phyloP scores from a whole-genome alignment of 1,140 invertebrate genomes.

The Neodiprion fabricii region DNA sequence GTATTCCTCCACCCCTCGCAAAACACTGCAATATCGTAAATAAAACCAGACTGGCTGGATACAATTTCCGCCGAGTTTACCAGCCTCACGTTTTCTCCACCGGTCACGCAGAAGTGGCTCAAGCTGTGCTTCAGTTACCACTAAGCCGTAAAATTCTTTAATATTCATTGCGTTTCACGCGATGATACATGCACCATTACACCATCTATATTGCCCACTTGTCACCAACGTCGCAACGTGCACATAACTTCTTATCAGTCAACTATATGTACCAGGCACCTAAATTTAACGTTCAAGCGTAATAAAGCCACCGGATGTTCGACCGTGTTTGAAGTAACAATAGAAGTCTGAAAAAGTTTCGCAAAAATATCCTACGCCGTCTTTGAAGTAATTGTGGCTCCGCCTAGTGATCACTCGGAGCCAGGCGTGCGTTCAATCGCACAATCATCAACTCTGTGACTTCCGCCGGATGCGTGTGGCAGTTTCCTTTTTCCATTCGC shows the following conservation, averaged over 20 bases:
- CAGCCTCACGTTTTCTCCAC: not conserved
- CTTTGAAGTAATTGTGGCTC: too few relatives aligned
- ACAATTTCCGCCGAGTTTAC: not conserved
- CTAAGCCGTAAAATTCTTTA: not conserved
- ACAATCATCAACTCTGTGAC: too few relatives aligned
- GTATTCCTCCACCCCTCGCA: not conserved
- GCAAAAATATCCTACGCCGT: too few relatives aligned
- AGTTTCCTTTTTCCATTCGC: too few relatives aligned
- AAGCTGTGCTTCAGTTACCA: not conserved
- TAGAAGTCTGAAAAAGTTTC: too few relatives aligned
- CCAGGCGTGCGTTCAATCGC: too few relatives aligned
- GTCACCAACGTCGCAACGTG: too few relatives aligned
- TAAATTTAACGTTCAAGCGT: not conserved
- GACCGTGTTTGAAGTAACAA: too few relatives aligned
- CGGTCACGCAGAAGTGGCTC: not conserved
- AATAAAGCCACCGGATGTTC: not conserved
- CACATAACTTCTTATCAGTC: not conserved
- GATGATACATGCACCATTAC: not conserved
- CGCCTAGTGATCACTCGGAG: too few relatives aligned
- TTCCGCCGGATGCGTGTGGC: too few relatives aligned
- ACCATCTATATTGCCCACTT: not conserved
- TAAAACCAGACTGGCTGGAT: not conserved
- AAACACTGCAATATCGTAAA: constrained; percentile 1
- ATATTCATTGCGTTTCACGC: not conserved
- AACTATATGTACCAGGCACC: not conserved